A percentile compares a stretch with the other conserved stretches of the same genome.
Evolutionary conservation across 2,113 vertebrate species (phyloP).

Genomic region (Rhagologus leucostigma): DNA sequence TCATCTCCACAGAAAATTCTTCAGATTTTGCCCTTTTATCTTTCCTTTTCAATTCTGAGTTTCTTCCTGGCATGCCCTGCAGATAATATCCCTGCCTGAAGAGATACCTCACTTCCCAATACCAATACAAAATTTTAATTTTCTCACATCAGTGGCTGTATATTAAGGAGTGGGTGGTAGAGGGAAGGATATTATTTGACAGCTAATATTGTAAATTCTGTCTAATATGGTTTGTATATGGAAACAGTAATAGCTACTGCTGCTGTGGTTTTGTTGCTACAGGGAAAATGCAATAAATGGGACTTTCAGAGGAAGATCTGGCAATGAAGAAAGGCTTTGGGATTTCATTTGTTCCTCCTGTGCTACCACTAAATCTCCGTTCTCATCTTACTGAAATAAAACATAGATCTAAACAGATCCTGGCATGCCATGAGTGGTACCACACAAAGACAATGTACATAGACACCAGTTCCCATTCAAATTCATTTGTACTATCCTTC

Average conservation of each 20-base stretch:
- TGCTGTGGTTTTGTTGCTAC: slow-evolving; percentile 31
- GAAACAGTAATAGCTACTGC: slow-evolving; percentile 26
- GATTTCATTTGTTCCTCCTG: slow-evolving; percentile 22
- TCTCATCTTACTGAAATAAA: not conserved
- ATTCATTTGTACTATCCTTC: not conserved
- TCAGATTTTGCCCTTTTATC: not conserved
- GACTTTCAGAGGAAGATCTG: not conserved
- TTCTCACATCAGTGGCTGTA: not conserved
- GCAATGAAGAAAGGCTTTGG: not conserved
- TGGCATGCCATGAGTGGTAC: not conserved
- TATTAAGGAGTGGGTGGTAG: slow-evolving; percentile 13
- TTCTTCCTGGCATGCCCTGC: not conserved
- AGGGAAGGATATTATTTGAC: slow-evolving; percentile 19
- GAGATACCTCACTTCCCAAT: not conserved
- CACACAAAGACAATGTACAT: not conserved
- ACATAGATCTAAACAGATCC: not conserved
- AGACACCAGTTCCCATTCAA: not conserved
- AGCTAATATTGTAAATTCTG: slow-evolving; percentile 46
- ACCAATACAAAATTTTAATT: not conserved
- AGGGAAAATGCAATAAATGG: slow-evolving; percentile 43
- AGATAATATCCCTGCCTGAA: not conserved
- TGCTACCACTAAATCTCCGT: not conserved
- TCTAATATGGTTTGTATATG: slow-evolving; percentile 36
- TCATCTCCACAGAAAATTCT: not conserved
- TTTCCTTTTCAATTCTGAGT: not conserved